Conservation (phyloP, 1,140 invertebrate genomes). For the Platorchestia sp. region DNA sequence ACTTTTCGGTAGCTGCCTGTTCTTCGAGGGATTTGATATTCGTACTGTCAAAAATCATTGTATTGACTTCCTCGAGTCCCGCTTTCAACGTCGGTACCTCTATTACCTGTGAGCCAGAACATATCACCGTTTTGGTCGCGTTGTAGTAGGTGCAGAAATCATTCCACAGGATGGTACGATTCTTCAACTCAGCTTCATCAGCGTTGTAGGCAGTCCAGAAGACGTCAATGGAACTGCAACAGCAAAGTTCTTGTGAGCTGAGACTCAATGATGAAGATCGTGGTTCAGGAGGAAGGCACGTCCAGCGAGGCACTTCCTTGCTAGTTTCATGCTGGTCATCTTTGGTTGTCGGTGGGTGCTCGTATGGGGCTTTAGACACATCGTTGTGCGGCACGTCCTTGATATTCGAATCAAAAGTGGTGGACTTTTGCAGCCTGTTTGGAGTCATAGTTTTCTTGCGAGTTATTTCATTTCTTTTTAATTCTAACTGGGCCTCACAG, state of each 20-base stretch:
- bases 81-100: constrained; percentile 11
- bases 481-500: neutral
- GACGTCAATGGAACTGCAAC: neutral
- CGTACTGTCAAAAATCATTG: neutral
- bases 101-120: constrained; percentile 16
- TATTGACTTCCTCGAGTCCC: neutral
- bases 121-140: neutral
- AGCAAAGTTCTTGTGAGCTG: neutral
- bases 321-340: neutral
- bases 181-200: neutral
- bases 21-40: neutral
- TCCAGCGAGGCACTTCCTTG: neutral
- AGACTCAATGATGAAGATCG: neutral
- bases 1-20: neutral
- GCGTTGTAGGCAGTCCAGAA: neutral
- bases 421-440: neutral
- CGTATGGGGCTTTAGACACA: no score
- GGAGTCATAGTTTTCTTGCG: neutral
- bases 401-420: neutral
- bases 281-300: neutral
- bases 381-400: neutral
- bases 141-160: constrained; percentile 22
- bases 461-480: neutral
- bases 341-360: neutral
- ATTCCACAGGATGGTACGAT: neutral